phyloP scores from a whole-genome alignment of 2,797 vertebrate genomes.

The Holocentrus rufus region DNA sequence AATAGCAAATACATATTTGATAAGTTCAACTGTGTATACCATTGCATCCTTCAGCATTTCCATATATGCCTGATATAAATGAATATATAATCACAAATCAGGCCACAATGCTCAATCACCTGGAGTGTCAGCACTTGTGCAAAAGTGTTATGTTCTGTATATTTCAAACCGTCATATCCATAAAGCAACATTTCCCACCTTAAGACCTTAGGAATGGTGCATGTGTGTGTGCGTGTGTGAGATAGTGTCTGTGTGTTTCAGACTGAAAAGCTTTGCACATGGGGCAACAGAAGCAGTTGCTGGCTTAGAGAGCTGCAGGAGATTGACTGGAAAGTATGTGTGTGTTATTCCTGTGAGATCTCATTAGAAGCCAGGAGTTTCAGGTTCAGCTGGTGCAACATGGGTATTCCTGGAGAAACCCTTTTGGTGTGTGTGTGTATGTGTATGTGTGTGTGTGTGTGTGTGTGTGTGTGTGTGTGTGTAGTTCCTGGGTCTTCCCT shows the following conservation, averaged over 20 bases:
- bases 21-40: no score
- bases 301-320: slow-evolving; percentile 37
- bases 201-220: not conserved
- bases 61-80: no score
- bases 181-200: no score
- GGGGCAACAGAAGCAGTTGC: slow-evolving; percentile 21
- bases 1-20: no score
- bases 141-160: no score
- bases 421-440: slow-evolving; percentile 15
- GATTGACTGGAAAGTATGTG: slow-evolving; percentile 55
- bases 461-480: slow-evolving; percentile 41
- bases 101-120: no score
- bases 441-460: slow-evolving; percentile 8
- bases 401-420: slow-evolving; percentile 58
- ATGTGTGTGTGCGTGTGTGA: not conserved
- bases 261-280: slow-evolving; percentile 39
- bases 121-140: no score
- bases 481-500: slow-evolving; percentile 43
- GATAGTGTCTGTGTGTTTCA: slow-evolving; percentile 14
- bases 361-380: slow-evolving; percentile 65
- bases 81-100: no score
- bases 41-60: no score
- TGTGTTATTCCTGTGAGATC: slow-evolving; percentile 58
- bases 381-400: slow-evolving; percentile 51
- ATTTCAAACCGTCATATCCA: no score